Evolutionary conservation across 1,140 invertebrate species (phyloP), one percentile per base, ranked within the genome.

Genomic region (Mizuhopecten yessoensis): DNA sequence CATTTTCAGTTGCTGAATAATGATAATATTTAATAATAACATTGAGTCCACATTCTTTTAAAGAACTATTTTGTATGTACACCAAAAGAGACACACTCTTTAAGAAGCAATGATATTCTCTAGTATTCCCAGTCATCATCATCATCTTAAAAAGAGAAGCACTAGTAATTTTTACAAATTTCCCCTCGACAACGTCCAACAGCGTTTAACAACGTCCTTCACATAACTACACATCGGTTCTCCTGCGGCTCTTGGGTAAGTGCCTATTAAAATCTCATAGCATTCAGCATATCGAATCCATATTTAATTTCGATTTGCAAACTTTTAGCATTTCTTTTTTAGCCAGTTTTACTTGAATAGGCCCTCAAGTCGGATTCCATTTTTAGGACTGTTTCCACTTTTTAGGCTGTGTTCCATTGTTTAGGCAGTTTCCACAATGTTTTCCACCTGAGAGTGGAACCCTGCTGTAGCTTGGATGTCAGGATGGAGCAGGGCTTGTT

Each of bases 381-480:
- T 49, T 49, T 49, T 13, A 17, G 3, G 45, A 49, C 1, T n/a
- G 45, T 75, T 29, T 75, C 23, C 57, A 17, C 3, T 9, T 75
- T 29, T 3, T 17, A 29, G 57, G 57, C 3, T 7, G 23, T 75
- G 5, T 75, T 75, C 23, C n/a, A 29, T 29, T n/a, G 5, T 75
- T 11, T 75, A 75, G 57, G 57, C n/a, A 1, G 57, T 75, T n/a
- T 75, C 57, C 57, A 75, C 57, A 17, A 75, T 75, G n/a, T 75
- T 75, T 29, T 75, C 57, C 0, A 75, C n/a, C 57, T 75, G 57
- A 3, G 57, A 75, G 17, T 75, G 57, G 45, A 90, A 90, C 33
- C 88, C 88, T 13, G 90, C 42, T 15, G 91, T 88, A n/a, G 89
- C 88, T 33, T 88, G n/a, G 23, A 92, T 92, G 34, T 92, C 91